Percentiles rank a stretch among this genome's conserved stretches.
These are phyloP conservation scores for Zootoca vivipara DNA, from an alignment of 2,113 vertebrate genomes.

Conservation along the genomic window DNA sequence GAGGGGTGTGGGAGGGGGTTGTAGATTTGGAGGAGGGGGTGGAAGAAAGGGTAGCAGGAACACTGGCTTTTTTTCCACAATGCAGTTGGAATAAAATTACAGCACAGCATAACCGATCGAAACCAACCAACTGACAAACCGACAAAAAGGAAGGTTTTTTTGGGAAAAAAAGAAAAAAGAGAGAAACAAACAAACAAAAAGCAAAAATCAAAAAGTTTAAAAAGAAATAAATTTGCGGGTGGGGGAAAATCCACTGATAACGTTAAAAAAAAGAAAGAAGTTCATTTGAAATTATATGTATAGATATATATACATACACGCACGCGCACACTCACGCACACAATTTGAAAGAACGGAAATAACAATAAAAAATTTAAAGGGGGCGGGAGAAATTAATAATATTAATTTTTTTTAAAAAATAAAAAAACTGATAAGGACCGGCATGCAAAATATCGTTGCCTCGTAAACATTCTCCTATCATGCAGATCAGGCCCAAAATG, in stretches of 20 bases:
- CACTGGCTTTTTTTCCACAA: conserved; percentile 84
- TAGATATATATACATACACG: not conserved
- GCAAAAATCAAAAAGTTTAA: not conserved
- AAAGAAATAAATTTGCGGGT: not conserved
- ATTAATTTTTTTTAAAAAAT: not conserved
- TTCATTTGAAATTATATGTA: not conserved
- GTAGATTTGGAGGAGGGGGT: not conserved
- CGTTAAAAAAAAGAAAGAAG: not conserved
- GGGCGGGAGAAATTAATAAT: not conserved
- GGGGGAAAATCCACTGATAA: not conserved
- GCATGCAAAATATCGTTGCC: conserved; percentile 90
- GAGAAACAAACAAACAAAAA: conserved; percentile 56
- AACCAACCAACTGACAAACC: conserved; percentile 68
- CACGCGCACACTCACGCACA: not conserved
- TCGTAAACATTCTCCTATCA: conserved; percentile 92
- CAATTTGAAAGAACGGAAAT: not conserved
- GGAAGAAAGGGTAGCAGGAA: conserved; percentile 75
- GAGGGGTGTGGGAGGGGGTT: not conserved
- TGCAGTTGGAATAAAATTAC: conserved; percentile 74
- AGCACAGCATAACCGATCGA: conserved; percentile 75
- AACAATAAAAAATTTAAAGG: not conserved
- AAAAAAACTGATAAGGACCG: conserved; percentile 69
- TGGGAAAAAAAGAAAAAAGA: conserved; percentile 67
- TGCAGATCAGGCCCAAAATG: conserved; percentile 88
- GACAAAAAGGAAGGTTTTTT: conserved; percentile 54